A percentile compares a stretch with the other conserved stretches of the same genome.
Conservation (phyloP, 2,797 vertebrate genomes). For the Megalops cyprinoides region DNA sequence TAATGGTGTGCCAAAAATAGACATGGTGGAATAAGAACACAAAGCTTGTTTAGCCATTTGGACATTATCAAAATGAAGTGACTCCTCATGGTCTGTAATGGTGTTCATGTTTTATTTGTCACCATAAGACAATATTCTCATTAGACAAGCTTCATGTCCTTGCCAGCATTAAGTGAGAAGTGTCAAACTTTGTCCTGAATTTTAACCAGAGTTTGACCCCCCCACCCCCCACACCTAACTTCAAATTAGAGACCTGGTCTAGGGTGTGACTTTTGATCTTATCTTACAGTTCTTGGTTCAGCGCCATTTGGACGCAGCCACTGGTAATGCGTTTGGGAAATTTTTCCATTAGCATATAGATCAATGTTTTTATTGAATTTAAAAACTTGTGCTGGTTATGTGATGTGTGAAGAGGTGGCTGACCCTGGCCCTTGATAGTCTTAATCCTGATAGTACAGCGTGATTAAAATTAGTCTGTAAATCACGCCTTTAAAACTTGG, state of each 20-base stretch:
- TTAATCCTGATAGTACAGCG: not conserved
- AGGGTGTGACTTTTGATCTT: not conserved
- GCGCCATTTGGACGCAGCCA: not conserved
- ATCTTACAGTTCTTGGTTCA: not conserved
- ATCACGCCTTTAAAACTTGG: slow-evolving; percentile 26
- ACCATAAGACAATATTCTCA: too few relatives aligned
- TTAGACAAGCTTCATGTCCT: too few relatives aligned
- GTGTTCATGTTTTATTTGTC: too few relatives aligned
- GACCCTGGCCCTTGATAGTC: slow-evolving; percentile 4
- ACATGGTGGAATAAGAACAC: too few relatives aligned
- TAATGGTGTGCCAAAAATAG: too few relatives aligned
- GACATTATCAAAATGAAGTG: too few relatives aligned
- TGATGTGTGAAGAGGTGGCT: not conserved
- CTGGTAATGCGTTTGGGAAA: not conserved
- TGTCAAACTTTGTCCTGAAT: too few relatives aligned
- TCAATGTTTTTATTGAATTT: not conserved
- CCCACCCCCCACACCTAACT: not conserved
- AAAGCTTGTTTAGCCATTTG: too few relatives aligned
- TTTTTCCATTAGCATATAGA: not conserved
- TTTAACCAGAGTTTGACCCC: not conserved
- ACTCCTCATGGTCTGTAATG: too few relatives aligned
- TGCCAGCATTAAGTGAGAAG: not conserved
- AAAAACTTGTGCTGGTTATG: not conserved
- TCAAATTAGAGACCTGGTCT: not conserved
- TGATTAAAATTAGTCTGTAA: slow-evolving; percentile 7